Evolutionary conservation across 2,113 vertebrate species (phyloP).

Genomic region (Penelope pileata): DNA sequence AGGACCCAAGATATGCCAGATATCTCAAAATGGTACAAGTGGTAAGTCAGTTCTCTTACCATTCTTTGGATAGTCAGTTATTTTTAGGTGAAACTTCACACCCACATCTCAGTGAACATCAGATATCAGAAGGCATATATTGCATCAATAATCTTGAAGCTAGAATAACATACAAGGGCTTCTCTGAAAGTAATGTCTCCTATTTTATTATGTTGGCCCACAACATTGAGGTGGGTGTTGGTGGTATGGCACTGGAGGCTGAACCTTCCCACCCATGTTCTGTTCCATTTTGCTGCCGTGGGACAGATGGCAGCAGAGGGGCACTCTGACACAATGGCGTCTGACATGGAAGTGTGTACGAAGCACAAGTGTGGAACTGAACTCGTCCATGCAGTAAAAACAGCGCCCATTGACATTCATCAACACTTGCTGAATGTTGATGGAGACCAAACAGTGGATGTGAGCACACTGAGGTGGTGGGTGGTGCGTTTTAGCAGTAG

Average conservation of each 20-base stretch:
- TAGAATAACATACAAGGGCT: background rate
- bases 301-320: background rate
- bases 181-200: background rate
- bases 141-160: background rate
- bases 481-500: too few relatives aligned
- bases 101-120: background rate
- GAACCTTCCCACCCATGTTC: background rate
- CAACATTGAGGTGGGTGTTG: background rate
- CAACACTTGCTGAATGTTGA: background rate
- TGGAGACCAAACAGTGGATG: background rate
- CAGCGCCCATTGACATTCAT: too few relatives aligned
- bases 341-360: background rate
- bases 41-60: conserved; percentile 79
- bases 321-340: background rate
- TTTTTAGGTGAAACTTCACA: background rate
- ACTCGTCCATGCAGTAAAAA: background rate
- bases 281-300: background rate
- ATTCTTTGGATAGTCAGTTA: background rate
- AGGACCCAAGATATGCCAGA: conserved; percentile 93
- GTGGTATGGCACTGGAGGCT: background rate
- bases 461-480: background rate
- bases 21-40: conserved; percentile 99
- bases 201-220: background rate
- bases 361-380: background rate
- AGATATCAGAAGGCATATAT: background rate